A percentile compares a stretch with the other conserved stretches of the same genome.
Evolutionary conservation across 2,797 vertebrate species (phyloP).

Genomic region (Thaleichthys pacificus): DNA sequence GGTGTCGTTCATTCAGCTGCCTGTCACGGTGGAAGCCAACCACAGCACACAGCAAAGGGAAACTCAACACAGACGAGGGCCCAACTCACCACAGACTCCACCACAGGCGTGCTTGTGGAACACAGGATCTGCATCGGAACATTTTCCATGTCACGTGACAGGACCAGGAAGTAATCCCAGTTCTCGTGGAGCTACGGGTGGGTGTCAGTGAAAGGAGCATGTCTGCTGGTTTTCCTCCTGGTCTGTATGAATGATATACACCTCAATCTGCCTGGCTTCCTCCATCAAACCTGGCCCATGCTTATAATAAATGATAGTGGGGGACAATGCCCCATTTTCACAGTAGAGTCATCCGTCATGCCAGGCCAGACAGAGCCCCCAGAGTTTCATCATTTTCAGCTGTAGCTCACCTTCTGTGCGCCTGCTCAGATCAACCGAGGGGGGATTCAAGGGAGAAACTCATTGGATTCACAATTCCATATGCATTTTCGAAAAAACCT

Average conservation of each 20-base stretch:
- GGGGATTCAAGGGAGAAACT: conserved; percentile 8
- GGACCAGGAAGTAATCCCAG: neutral
- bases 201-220: conserved; percentile 40
- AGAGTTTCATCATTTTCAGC: conserved; percentile 76
- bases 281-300: conserved; percentile 77
- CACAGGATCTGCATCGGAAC: neutral
- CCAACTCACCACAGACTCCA: neutral
- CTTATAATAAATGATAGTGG: conserved; percentile 81
- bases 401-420: conserved; percentile 62
- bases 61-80: neutral
- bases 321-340: conserved; percentile 82
- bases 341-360: conserved; percentile 77
- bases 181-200: conserved; percentile 6
- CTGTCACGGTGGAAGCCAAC: neutral
- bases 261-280: conserved; percentile 65
- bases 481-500: conserved; percentile 24
- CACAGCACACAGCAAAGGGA: conserved; percentile 1
- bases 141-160: neutral
- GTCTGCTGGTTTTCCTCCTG: neutral
- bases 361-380: conserved; percentile 72
- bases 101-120: neutral
- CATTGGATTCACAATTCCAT: conserved; percentile 55
- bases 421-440: neutral
- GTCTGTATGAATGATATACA: conserved; percentile 73
- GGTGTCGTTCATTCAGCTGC: conserved; percentile 4